A percentile compares a stretch with the other conserved stretches of the same genome.
phyloP scores from a whole-genome alignment of 2,888 invertebrate species.

The Lacanobia wlatinum region DNA sequence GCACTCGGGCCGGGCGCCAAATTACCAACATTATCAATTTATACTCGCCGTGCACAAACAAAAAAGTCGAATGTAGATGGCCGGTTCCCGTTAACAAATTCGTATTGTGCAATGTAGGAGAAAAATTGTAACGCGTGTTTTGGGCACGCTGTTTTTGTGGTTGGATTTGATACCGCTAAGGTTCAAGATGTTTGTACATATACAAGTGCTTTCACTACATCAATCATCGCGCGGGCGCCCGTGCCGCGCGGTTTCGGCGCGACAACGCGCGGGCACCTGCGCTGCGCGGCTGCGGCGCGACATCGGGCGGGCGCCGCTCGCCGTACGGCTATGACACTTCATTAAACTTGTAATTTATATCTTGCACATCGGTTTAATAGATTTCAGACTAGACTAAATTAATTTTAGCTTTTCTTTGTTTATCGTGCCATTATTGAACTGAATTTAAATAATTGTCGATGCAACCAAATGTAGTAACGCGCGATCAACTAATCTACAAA shows the following conservation, averaged over 20 bases:
- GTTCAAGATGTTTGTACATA: conserved; percentile 78
- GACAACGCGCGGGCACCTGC: conserved; percentile 30
- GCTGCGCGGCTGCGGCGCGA: conserved; percentile 4
- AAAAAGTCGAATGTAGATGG: conserved; percentile 89
- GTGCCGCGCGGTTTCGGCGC: conserved; percentile 49
- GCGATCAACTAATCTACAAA: background rate
- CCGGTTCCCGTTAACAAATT: conserved; percentile 90
- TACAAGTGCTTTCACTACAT: conserved; percentile 87
- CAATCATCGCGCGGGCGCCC: conserved; percentile 75
- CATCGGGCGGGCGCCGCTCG: conserved; percentile 9
- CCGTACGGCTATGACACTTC: conserved; percentile 67
- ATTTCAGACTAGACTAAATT: conserved; percentile 54
- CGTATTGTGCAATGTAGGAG: conserved; percentile 90
- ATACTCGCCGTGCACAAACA: conserved; percentile 89
- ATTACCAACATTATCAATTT: conserved; percentile 91
- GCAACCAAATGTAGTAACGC: background rate
- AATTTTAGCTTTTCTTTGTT: background rate
- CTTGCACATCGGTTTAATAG: conserved; percentile 56
- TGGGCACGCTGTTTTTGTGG: conserved; percentile 82
- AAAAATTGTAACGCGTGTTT: conserved; percentile 89
- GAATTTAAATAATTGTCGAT: background rate
- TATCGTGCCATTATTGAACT: background rate
- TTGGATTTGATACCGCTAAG: conserved; percentile 86
- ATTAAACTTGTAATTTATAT: conserved; percentile 73
- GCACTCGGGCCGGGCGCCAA: conserved; percentile 88